Percentiles rank a stretch among this genome's conserved stretches.
phyloP scores from a whole-genome alignment of 1,140 invertebrate genomes.

The Drosophila pandora region DNA sequence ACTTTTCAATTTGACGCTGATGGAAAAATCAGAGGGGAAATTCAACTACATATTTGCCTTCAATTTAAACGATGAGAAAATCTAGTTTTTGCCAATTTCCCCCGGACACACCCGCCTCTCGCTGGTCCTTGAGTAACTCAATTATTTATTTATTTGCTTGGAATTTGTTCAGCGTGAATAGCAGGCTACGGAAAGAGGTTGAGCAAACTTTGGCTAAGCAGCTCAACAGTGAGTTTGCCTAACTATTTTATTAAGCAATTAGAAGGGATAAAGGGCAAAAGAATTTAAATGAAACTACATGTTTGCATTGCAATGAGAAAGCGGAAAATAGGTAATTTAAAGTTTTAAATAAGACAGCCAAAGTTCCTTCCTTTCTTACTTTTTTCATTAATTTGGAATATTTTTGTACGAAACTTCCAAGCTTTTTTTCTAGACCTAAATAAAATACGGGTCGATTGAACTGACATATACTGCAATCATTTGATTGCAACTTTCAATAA shows the following conservation, averaged over 20 bases:
- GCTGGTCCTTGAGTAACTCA: conserved; percentile 24
- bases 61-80: conserved; percentile 50
- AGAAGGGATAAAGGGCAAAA: not conserved
- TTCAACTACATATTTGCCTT: conserved; percentile 53
- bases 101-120: not conserved
- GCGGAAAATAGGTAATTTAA: not conserved
- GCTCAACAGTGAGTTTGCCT: conserved; percentile 12
- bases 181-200: not conserved
- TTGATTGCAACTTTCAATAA: conserved; percentile 37
- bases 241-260: conserved; percentile 30
- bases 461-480: conserved; percentile 36
- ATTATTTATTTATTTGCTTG: conserved; percentile 59
- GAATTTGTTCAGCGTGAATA: conserved; percentile 13
- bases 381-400: too few species aligned
- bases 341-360: not conserved
- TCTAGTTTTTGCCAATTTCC: conserved; percentile 37
- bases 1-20: conserved; percentile 70
- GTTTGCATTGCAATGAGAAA: conserved; percentile 4
- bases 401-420: too few species aligned
- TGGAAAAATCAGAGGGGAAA: conserved; percentile 30
- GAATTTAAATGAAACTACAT: not conserved
- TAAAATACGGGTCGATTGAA: conserved; percentile 40
- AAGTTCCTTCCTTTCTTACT: too few species aligned
- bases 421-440: not conserved
- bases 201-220: conserved; percentile 13